Base-by-base conservation (phyloP, 2,888 invertebrate genomes). In the Labia minor region DNA sequence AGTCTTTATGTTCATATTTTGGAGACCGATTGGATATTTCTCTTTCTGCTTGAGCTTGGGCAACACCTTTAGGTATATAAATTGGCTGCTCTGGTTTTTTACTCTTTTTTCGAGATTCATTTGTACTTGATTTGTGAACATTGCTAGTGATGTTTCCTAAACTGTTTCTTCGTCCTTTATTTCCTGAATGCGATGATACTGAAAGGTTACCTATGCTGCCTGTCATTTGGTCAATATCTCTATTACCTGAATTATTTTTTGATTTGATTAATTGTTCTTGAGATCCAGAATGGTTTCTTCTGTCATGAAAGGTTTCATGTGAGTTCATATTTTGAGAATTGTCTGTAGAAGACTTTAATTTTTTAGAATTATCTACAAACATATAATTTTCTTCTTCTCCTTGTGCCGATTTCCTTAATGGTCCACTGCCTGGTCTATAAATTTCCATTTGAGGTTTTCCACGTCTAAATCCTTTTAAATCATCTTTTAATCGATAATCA, bases 401-500 rank as follows among this genome's bases (percentile, higher is more conserved):
- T 14, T 66, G 66, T 21, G 68, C 83, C 71, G 86, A 83, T 77
- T 87, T 86, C 75, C 85, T 81, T 71, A 89, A 78, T 71, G 87
- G 87, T 71, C 89, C 89, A 81, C 88, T 88, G 72, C 89, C 89
- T 75, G 89, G 89, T 76, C 84, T 85, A 74, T 90, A 89, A 70
- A 88, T 80, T 78, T 83, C 83, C 78, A 86, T 85, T 75, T 85
- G 85, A 73, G 86, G 86, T 78, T 86, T 86, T 76, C 83, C 83
- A 72, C 80, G 80, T 77, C 81, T 83, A 80, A 79, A 81, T 72
- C 79, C 81, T 72, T 83, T 81, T 81, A 73, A 71, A 69, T 69
- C 73, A 73, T 75, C 73, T 74, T 62, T 76, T 74, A 72, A 72
- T 74, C 62, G 75, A 74, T 70, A 73, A 73, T 73, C 75, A 74